Evolutionary conservation across 2,113 vertebrate genomes (phyloP).

Genomic region (Puntigrus tetrazona): DNA sequence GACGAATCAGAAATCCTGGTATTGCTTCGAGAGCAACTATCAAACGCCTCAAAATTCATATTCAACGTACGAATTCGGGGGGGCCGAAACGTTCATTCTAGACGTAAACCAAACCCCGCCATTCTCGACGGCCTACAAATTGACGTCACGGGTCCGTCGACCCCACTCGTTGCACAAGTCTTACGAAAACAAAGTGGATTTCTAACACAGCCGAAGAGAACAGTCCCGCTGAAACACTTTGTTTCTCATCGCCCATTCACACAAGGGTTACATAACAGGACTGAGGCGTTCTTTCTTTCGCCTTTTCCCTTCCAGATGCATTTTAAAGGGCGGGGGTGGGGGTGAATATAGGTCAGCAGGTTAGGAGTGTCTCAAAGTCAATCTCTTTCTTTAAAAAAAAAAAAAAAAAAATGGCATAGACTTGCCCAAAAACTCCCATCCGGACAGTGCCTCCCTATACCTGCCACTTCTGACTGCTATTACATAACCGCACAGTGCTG

Average conservation of each 20-base stretch:
- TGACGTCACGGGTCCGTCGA: too few relatives aligned
- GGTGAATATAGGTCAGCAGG: conserved; percentile 81
- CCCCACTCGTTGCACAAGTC: conserved; percentile 30
- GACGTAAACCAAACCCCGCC: neutral
- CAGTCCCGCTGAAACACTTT: conserved; percentile 62
- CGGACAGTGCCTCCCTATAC: conserved; percentile 59
- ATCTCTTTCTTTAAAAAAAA: conserved; percentile 63
- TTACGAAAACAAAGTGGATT: conserved; percentile 12
- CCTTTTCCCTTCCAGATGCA: conserved; percentile 72
- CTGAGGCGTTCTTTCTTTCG: conserved; percentile 64
- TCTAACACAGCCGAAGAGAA: conserved; percentile 46
- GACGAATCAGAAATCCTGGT: neutral
- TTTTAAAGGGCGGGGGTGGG: conserved; percentile 70
- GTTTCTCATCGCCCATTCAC: conserved; percentile 69
- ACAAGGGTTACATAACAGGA: conserved; percentile 76
- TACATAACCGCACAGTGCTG: conserved; percentile 72
- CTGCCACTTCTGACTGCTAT: conserved; percentile 68
- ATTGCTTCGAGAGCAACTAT: neutral
- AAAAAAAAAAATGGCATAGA: conserved; percentile 56
- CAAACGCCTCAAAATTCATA: neutral
- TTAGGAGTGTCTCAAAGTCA: conserved; percentile 77
- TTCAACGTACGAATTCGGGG: too few relatives aligned
- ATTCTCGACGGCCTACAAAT: neutral
- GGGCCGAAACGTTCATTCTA: too few relatives aligned
- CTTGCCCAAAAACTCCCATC: conserved; percentile 60